Percentiles rank a stretch among this genome's conserved stretches.
Conservation (phyloP, 2,113 vertebrate species). For the Oxyruncus cristatus region DNA sequence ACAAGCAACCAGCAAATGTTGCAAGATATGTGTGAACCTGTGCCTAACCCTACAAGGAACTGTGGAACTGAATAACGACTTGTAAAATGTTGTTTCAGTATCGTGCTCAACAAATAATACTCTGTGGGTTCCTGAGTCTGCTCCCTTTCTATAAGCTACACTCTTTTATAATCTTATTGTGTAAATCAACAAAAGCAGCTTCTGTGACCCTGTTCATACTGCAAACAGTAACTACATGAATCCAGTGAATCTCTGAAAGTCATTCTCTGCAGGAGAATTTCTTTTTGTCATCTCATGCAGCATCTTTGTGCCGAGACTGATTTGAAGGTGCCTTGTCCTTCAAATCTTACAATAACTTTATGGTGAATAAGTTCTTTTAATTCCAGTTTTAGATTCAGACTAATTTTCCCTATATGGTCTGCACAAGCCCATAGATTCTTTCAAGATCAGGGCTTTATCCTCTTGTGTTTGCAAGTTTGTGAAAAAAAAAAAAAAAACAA, state of each 20-base stretch:
- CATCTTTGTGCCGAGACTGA: neutral
- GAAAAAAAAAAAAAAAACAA: neutral
- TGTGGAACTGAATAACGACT: neutral
- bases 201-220: neutral
- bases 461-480: neutral
- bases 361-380: neutral
- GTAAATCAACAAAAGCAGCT: neutral
- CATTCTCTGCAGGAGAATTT: neutral
- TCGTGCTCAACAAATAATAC: neutral
- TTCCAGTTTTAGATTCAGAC: neutral
- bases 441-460: neutral
- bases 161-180: neutral
- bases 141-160: neutral
- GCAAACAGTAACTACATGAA: neutral
- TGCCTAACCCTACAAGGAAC: neutral
- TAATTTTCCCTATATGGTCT: neutral
- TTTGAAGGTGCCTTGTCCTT: neutral
- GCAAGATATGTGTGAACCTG: neutral
- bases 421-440: neutral
- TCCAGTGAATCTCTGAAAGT: neutral
- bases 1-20: neutral
- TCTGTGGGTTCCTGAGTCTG: neutral
- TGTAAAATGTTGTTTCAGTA: neutral
- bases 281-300: neutral
- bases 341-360: neutral